Evolutionary conservation across 2,888 invertebrate genomes (phyloP).

Genomic region (Cheilosia scutellata): DNA sequence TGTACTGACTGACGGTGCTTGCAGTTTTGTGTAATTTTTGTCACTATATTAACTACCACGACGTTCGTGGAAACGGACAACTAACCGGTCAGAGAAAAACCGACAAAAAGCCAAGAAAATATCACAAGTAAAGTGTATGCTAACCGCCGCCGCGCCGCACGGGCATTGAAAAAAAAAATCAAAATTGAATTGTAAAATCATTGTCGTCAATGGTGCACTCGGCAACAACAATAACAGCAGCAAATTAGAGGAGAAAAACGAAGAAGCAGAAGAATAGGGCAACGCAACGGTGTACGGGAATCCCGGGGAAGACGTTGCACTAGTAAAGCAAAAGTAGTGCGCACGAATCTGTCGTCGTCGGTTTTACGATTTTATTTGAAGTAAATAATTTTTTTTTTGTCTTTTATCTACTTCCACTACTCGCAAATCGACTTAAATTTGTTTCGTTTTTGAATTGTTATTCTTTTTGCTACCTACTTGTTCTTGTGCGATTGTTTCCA

Average conservation of each 20-base stretch:
- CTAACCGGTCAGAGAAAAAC: constrained; percentile 47
- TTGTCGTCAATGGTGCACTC: constrained; percentile 47
- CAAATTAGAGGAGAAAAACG: constrained; percentile 19
- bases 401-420: constrained; percentile 42
- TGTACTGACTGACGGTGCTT: constrained; percentile 47
- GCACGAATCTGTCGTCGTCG: constrained; percentile 70
- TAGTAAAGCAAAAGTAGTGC: constrained; percentile 72
- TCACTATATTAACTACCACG: constrained; percentile 69
- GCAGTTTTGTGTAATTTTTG: constrained; percentile 74
- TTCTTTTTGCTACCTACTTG: background rate
- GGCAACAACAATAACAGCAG: constrained; percentile 31
- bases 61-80: constrained; percentile 64
- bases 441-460: constrained; percentile 13
- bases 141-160: constrained; percentile 34
- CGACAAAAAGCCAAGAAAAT: constrained; percentile 31
- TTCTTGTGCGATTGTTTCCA: constrained; percentile 49
- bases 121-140: constrained; percentile 41
- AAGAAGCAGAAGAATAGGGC: constrained; percentile 18
- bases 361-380: constrained; percentile 60
- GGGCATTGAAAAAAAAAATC: constrained; percentile 38
- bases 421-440: constrained; percentile 47
- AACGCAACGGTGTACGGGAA: constrained; percentile 26
- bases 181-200: constrained; percentile 62
- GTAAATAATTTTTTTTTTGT: constrained; percentile 49
- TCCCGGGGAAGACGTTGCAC: constrained; percentile 63